These are phyloP conservation scores for Tineola bisselliella DNA, from an alignment of 2,888 invertebrate genomes.

Conservation along the genomic window DNA sequence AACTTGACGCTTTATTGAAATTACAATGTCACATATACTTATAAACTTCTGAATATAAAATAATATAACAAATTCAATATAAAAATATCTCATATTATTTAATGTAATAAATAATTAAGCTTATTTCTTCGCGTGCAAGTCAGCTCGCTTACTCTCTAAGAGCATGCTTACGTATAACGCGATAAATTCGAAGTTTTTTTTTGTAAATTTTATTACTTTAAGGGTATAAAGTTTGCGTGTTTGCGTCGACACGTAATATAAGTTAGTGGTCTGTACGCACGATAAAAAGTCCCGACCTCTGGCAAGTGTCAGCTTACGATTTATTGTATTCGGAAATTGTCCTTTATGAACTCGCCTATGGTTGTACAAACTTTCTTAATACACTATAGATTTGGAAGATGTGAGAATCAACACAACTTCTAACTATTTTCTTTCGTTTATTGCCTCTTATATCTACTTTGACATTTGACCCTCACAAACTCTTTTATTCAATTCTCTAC, in stretches of 20 bases:
- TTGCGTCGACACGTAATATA: constrained; percentile 32
- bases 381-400: constrained; percentile 16
- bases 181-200: constrained; percentile 24
- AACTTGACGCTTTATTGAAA: background rate
- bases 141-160: constrained; percentile 33
- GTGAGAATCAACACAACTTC: background rate
- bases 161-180: constrained; percentile 19
- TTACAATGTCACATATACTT: background rate
- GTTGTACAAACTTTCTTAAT: constrained; percentile 25
- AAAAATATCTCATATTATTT: background rate
- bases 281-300: constrained; percentile 28
- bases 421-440: constrained; percentile 1
- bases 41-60: too few species aligned
- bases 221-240: constrained; percentile 29
- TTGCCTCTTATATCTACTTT: background rate
- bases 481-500: background rate
- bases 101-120: background rate
- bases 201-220: constrained; percentile 34
- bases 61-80: too few species aligned
- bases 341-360: constrained; percentile 15
- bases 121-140: background rate
- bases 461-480: background rate
- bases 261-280: constrained; percentile 30
- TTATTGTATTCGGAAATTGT: constrained; percentile 27
- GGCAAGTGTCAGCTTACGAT: constrained; percentile 16